Percentiles rank a stretch among this genome's conserved stretches.
Evolutionary conservation across 2,888 invertebrate genomes (phyloP).

Genomic region (Cheiracanthium punctorium): DNA sequence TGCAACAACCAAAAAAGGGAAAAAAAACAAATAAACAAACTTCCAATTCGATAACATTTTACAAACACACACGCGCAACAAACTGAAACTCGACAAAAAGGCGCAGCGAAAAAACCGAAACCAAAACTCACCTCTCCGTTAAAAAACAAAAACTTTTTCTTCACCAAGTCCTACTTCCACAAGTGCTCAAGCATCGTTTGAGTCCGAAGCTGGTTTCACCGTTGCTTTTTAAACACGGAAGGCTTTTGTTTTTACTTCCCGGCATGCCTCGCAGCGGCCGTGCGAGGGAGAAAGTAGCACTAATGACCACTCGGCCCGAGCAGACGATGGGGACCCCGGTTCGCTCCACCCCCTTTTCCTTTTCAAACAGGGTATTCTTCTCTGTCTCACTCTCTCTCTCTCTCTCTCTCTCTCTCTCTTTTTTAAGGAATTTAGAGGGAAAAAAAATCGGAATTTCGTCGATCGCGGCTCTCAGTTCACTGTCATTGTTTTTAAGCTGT

Average conservation of each 20-base stretch:
- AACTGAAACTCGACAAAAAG: too few species aligned
- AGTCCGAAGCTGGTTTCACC: not conserved
- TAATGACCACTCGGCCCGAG: constrained; percentile 29
- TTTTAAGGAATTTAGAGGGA: too few species aligned
- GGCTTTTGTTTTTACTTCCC: constrained; percentile 43
- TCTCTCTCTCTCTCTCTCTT: too few species aligned
- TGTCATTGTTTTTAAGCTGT: too few species aligned
- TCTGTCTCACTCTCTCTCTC: too few species aligned
- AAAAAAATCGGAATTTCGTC: too few species aligned
- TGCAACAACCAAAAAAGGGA: too few species aligned
- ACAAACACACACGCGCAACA: too few species aligned
- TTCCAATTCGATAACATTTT: too few species aligned
- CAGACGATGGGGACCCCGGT: not conserved
- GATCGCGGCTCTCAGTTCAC: too few species aligned
- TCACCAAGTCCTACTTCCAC: not conserved
- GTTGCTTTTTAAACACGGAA: constrained; percentile 64
- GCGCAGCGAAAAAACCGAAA: constrained; percentile 11
- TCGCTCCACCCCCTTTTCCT: not conserved
- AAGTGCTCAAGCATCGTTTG: constrained; percentile 32
- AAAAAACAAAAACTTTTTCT: not conserved
- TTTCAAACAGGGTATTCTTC: too few species aligned
- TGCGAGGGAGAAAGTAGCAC: constrained; percentile 52
- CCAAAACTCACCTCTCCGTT: not conserved
- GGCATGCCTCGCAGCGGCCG: constrained; percentile 33
- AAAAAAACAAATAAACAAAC: too few species aligned